Percentiles rank a stretch among this genome's conserved stretches.
Conservation (phyloP, 1,140 invertebrate genomes). For the Batillaria attramentaria region DNA sequence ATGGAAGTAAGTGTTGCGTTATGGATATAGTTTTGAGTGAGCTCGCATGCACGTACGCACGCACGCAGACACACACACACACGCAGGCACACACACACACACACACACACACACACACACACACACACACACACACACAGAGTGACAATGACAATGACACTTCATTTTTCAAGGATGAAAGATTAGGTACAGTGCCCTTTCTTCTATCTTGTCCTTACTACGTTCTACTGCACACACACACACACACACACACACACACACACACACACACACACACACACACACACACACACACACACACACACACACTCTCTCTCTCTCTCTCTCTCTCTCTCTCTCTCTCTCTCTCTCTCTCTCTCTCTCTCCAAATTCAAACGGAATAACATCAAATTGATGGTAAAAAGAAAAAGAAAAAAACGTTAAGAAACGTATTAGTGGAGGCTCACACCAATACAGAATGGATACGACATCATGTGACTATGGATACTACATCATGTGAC, state of each 20-base stretch:
- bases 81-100: background rate
- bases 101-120: background rate
- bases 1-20: slow-evolving; percentile 52
- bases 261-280: background rate
- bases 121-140: background rate
- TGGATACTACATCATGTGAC: too few relatives aligned
- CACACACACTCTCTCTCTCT: background rate
- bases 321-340: background rate
- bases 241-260: background rate
- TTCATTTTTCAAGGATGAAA: background rate
- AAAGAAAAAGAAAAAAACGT: background rate
- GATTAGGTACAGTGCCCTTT: background rate
- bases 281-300: background rate
- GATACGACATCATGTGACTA: too few relatives aligned
- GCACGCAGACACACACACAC: background rate
- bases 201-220: background rate
- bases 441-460: too few relatives aligned
- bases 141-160: background rate
- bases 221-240: background rate
- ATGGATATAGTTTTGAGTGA: too few relatives aligned
- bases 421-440: too few relatives aligned
- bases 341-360: slow-evolving; percentile 1
- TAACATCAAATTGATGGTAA: background rate
- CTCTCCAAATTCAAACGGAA: background rate
- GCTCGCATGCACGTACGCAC: background rate